Evolutionary conservation across 2,797 vertebrate species (phyloP).

Genomic region (Acanthiza pusilla): DNA sequence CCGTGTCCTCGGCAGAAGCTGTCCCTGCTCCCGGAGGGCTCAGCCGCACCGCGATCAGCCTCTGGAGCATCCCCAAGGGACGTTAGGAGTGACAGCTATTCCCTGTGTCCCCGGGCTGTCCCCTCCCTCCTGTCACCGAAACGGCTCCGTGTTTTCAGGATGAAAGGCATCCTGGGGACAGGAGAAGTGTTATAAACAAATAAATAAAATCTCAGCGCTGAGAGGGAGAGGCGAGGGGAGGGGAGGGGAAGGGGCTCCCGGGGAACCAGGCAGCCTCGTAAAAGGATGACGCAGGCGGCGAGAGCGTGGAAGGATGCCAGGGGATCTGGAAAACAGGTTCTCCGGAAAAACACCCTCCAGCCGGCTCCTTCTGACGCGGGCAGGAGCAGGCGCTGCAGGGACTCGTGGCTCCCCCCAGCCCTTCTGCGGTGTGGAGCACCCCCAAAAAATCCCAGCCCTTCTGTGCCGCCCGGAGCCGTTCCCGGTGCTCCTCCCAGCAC

Average conservation of each 20-base stretch:
- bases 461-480: not conserved
- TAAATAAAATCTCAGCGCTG: not conserved
- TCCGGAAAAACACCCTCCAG: not conserved
- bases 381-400: not conserved
- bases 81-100: not conserved
- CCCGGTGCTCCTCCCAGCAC: no score
- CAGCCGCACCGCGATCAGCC: not conserved
- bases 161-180: not conserved
- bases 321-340: conserved; percentile 55
- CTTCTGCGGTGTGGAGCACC: not conserved
- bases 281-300: not conserved
- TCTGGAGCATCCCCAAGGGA: not conserved
- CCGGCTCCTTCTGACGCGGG: not conserved
- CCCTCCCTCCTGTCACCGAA: not conserved
- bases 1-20: not conserved
- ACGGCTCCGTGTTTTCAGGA: not conserved
- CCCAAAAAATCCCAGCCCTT: not conserved
- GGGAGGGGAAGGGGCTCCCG: conserved; percentile 8
- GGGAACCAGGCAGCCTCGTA: conserved; percentile 1
- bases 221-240: not conserved
- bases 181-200: conserved; percentile 23
- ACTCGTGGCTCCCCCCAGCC: not conserved
- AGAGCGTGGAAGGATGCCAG: conserved; percentile 33
- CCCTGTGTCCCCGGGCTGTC: not conserved
- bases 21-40: not conserved